These are phyloP conservation scores for Baccha elongata DNA, from an alignment of 2,888 invertebrate genomes.

Conservation along the genomic window DNA sequence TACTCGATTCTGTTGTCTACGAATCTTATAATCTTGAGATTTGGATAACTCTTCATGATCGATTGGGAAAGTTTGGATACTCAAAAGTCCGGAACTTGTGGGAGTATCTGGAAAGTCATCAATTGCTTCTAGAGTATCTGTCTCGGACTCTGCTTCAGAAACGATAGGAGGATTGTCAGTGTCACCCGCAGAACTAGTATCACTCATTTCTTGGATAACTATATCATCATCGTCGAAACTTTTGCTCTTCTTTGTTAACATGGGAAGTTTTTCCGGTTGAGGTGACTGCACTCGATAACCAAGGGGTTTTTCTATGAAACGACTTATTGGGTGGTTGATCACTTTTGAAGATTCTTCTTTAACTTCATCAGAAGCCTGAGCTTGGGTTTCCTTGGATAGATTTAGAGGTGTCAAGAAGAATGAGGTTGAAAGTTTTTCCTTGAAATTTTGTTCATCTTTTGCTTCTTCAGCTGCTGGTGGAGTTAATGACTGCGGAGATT, in stretches of 20 bases:
- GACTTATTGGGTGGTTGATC: slow-evolving; percentile 41
- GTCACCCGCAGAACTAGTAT: slow-evolving; percentile 79
- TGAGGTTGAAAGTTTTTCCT: slow-evolving; percentile 9
- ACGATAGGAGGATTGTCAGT: slow-evolving; percentile 84
- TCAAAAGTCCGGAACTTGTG: slow-evolving; percentile 55
- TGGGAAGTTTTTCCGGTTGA: slow-evolving; percentile 43
- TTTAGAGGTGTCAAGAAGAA: slow-evolving; percentile 15
- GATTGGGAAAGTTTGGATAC: slow-evolving; percentile 72
- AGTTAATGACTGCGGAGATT: slow-evolving; percentile 27
- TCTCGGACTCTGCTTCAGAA: slow-evolving; percentile 86
- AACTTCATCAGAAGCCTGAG: neutral
- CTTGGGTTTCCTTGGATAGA: neutral
- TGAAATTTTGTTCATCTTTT: too few species aligned
- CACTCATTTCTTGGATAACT: slow-evolving; percentile 81
- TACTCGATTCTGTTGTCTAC: slow-evolving; percentile 84
- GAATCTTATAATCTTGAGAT: slow-evolving; percentile 81
- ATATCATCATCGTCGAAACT: slow-evolving; percentile 63
- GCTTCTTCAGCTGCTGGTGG: slow-evolving; percentile 17
- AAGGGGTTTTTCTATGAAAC: slow-evolving; percentile 37
- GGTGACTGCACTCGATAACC: slow-evolving; percentile 77
- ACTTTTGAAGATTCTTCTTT: slow-evolving; percentile 1
- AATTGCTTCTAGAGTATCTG: slow-evolving; percentile 76
- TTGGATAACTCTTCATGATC: slow-evolving; percentile 49
- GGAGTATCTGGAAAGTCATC: slow-evolving; percentile 79
- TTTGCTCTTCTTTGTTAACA: slow-evolving; percentile 74